A percentile compares a stretch with the other conserved stretches of the same genome.
Evolutionary conservation across 1,140 invertebrate genomes (phyloP).

Genomic region (Nephila pilipes): DNA sequence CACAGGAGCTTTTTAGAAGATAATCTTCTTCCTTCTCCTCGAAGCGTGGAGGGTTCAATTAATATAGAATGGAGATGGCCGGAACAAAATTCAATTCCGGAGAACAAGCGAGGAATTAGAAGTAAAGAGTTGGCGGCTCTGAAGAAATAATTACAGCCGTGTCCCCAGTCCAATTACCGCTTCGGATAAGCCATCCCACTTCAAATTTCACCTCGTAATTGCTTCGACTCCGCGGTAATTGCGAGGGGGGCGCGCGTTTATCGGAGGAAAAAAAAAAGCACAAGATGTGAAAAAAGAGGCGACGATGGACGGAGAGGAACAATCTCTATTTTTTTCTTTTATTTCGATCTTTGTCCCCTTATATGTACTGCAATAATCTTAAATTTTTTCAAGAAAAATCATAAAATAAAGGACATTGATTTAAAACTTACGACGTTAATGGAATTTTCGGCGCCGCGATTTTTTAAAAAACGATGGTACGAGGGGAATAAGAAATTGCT

Average conservation of each 20-base stretch:
- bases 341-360: background rate
- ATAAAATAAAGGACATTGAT: slow-evolving; percentile 6
- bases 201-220: slow-evolving; percentile 13
- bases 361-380: background rate
- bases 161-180: background rate
- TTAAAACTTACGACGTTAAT: slow-evolving; percentile 32
- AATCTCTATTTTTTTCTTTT: background rate
- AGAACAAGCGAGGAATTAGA: background rate
- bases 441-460: background rate
- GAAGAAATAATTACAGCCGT: slow-evolving; percentile 12
- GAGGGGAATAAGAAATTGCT: slow-evolving; percentile 14
- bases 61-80: background rate
- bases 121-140: background rate
- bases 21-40: background rate
- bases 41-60: background rate
- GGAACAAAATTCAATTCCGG: background rate
- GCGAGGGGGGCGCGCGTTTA: background rate
- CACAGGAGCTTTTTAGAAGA: no score
- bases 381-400: background rate
- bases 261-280: background rate
- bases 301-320: background rate
- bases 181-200: background rate
- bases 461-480: background rate
- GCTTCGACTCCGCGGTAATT: background rate
- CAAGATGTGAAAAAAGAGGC: background rate